Percentiles rank a stretch among this genome's conserved stretches.
phyloP scores from a whole-genome alignment of 2,113 vertebrate species.

The Clinocottus analis region DNA sequence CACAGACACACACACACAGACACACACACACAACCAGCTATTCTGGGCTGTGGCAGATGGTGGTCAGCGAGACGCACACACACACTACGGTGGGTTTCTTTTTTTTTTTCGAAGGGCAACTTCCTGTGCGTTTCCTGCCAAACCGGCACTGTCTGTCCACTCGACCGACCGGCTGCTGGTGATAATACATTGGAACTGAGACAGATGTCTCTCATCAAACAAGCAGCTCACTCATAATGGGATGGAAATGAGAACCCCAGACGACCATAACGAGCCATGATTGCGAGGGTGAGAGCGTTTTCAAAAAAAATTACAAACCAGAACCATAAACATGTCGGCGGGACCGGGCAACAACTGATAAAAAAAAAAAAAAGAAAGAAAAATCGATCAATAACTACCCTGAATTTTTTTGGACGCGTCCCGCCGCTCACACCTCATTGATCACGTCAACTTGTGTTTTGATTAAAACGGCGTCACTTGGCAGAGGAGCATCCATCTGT shows the following conservation, averaged over 20 bases:
- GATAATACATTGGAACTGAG: constrained; percentile 56
- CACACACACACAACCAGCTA: constrained; percentile 2
- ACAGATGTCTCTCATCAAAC: constrained; percentile 69
- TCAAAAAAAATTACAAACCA: constrained; percentile 24
- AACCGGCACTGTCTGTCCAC: constrained; percentile 47
- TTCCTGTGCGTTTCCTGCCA: constrained; percentile 46
- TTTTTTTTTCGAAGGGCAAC: constrained; percentile 21
- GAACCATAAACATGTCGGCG: neutral
- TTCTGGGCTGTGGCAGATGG: constrained; percentile 58
- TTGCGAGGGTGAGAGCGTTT: constrained; percentile 18
- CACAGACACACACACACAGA: constrained; percentile 49
- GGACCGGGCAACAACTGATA: constrained; percentile 17
- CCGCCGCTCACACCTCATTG: constrained; percentile 34
- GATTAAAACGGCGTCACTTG: constrained; percentile 40
- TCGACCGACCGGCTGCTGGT: constrained; percentile 58
- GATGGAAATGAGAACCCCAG: constrained; percentile 55
- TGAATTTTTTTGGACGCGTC: constrained; percentile 23
- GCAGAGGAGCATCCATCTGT: constrained; percentile 60
- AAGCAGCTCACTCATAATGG: constrained; percentile 47
- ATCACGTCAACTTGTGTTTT: constrained; percentile 35
- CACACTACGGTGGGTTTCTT: constrained; percentile 37
- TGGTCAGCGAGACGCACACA: constrained; percentile 51
- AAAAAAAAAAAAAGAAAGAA: too few species aligned
- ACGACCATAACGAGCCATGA: constrained; percentile 32
- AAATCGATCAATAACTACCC: constrained; percentile 35